Evolutionary conservation across 2,888 invertebrate genomes (phyloP), one percentile per base, ranked within the genome.

Genomic region (Pyrochroa serraticornis): DNA sequence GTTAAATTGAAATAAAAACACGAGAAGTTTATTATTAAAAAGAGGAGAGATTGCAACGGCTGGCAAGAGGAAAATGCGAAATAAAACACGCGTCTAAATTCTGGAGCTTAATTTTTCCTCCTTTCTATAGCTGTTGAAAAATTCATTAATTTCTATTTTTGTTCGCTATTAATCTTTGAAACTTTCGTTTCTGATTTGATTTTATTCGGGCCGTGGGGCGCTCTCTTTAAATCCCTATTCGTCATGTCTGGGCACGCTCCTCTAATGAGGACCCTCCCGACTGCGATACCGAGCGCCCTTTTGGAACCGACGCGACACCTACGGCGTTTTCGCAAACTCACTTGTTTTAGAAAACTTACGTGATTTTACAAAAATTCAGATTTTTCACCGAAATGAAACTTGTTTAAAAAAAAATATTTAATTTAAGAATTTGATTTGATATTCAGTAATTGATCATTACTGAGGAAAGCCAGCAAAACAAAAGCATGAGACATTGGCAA

Each of bases 181-280:
- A 71, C 63, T 71, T 68, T 71, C 71, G 65, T 69, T 72, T 69
- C 66, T 70, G 70, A 71, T 71, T 72, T 57, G 57, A 56, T 56
- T 56, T 55, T 55, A 35, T 48, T 34, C 48, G 38, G 48, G 48
- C 43, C 56, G 39, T 7, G 31, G 64, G 67, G 58, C 53, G 57
- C 56, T 49, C 49, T 48, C 54, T 66, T 60, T 63, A 73, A 77
- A 77, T 76, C 76, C 74, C 71, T 66, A 60, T 61, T 71, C 68
- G 69, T 64, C 65, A 74, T 75, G 75, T 72, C 70, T 67, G 65
- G 70, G 75, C 77, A 77, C 77, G 77, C 69, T 70, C 63, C 68
- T 66, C 68, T 71, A 73, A 73, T 72, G 63, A 63, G 58, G 10
- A 35, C 22, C 22, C 22, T 22, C 22, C 22, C 22, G 22, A 5